Base-by-base conservation (phyloP, 2,113 vertebrate genomes). In the Mirza zaza region DNA sequence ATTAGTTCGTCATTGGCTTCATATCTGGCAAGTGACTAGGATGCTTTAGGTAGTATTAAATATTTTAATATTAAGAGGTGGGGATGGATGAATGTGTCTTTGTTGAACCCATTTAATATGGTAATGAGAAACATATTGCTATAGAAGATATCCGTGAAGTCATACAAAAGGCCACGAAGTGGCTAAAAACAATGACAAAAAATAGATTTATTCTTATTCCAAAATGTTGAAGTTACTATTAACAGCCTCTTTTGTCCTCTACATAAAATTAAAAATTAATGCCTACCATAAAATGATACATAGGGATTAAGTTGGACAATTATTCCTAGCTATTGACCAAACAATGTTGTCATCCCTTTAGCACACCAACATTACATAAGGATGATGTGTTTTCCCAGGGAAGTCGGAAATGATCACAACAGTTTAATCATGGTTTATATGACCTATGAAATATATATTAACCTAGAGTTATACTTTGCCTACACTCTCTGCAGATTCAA, bases 111-210 rank as follows among this genome's bases (percentile, higher is more conserved):
- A 93, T 95, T 97, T 91, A 95, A 91, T 83, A 89, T 87, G 63
- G 29, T 95, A 97, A 90, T 97, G 52, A 96, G 57, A 94, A 89
- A 94, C 68, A 91, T 65, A 97, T 88, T 92, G 48, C 14, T 82
- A 32, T 45, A 82, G 34, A 94, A 92, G 94, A 96, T 52, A 96
- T 97, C 87, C 96, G 75, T 32, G 67, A 79, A 92, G 65, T 94
- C 77, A 87, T 93, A 92, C 71, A 91, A 96, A 96, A 97, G 71
- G 11, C 36, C 48, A 88, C 87, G 34, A 92, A 88, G 61, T 92
- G 55, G 10, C 73, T 97, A 91, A 96, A 94, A 97, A 59, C n/a
- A 50, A 89, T 93, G 76, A 80, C 45, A 87, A 77, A 95, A 95
- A 34, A 14, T 65, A 95, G 75, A 97, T 95, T 97, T 97, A 94